Base-by-base conservation (phyloP, 64 coral and sea anemone genomes). In the Montipora sp. region DNA sequence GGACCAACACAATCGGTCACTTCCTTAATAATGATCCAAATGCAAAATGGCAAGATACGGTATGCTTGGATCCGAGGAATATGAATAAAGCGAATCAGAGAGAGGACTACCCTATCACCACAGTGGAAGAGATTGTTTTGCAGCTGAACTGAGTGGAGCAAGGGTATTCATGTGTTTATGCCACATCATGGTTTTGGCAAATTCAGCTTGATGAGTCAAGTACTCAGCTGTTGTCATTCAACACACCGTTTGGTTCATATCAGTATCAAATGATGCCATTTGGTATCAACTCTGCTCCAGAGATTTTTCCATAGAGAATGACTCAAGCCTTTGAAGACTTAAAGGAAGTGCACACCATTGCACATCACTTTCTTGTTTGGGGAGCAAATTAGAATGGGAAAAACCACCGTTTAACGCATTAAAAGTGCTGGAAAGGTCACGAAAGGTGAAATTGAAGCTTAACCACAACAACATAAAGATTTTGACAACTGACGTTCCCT, bases 381-480 rank as follows among this genome's bases (percentile, higher is more conserved):
- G 53, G 53, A 57, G 7, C 0, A 57, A 57, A 57, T 57, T 6
- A 57, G 53, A 57, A 1, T 57, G 53, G 11, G 53, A 6, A 57
- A 6, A 57, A 57, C 53, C 53, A 11, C 53, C 78, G 51, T 20
- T 27, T 80, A 80, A 51, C 50, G 78, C 50, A 36, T 36, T 36
- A 36, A 2, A 45, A 27, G 50, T 80, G 78, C 59, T 80, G 10
- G 78, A 80, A 80, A 14, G 51, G 7, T 80, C 78, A 80, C 22
- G 51, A 47, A 80, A 80, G 49, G 78, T 80, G 50, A 53, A 51
- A 80, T 18, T 80, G 78, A 80, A 80, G 78, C 78, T 80, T 47
- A 80, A 80, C 78, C 49, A 51, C 50, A 59, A 15, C 13, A 63
- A 63, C 3, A 63, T 57, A 11, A 57, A 57, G 53, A 1, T 57